Conservation (phyloP, 2,888 invertebrate species). For the Athalia circularis region DNA sequence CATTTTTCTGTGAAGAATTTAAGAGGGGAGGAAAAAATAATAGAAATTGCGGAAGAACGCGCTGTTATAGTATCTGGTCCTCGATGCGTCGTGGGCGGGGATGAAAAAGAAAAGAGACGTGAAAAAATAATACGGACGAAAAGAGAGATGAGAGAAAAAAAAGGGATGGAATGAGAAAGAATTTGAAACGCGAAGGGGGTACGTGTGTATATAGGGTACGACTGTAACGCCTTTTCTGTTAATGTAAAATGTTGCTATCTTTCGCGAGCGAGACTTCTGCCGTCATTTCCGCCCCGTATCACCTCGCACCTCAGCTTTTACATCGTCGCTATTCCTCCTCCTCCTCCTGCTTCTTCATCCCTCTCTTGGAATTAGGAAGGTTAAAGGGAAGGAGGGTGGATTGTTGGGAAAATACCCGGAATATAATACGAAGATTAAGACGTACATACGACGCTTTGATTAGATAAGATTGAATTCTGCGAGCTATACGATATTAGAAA, state of each 20-base stretch:
- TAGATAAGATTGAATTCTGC: constrained; percentile 21
- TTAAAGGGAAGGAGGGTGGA: no score
- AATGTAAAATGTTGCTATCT: constrained; percentile 43
- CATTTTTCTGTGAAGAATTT: no score
- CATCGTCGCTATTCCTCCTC: background rate
- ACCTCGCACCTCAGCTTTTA: no score
- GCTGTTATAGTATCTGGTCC: no score
- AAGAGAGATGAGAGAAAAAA: background rate
- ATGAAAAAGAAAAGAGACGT: constrained; percentile 3
- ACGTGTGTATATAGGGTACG: background rate
- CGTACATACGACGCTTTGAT: background rate
- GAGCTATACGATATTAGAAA: background rate
- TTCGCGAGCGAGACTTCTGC: background rate
- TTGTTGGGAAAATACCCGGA: background rate
- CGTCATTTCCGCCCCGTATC: constrained; percentile 21
- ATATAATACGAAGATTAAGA: no score
- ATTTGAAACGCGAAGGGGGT: no score
- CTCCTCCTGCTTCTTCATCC: background rate
- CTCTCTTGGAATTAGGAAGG: background rate
- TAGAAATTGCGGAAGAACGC: no score
- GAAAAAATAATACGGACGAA: background rate
- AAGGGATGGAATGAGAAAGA: no score
- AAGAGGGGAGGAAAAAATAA: no score
- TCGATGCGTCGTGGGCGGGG: background rate
- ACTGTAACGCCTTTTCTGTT: constrained; percentile 10